A percentile compares a stretch with the other conserved stretches of the same genome.
Evolutionary conservation across 2,797 vertebrate genomes (phyloP).

Genomic region (Garrulus glandarius): DNA sequence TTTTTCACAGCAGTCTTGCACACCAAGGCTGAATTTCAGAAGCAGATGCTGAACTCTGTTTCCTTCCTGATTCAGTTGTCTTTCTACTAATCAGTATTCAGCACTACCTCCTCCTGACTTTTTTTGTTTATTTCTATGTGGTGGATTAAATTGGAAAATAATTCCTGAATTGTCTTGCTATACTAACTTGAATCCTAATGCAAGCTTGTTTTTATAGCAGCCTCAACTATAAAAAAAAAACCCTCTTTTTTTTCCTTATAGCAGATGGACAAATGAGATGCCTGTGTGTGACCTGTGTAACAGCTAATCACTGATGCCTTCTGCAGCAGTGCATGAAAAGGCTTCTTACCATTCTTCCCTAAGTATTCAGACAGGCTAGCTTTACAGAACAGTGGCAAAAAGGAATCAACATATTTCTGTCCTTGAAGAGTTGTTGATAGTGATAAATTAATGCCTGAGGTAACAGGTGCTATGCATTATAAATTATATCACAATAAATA

Average conservation of each 20-base stretch:
- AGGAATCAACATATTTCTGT: background rate
- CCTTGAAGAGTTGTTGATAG: background rate
- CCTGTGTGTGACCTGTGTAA: background rate
- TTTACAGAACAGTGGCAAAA: background rate
- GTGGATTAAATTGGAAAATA: background rate
- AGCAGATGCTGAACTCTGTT: background rate
- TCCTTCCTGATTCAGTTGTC: background rate
- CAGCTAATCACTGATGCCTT: background rate
- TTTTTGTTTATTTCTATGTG: background rate
- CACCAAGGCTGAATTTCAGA: background rate
- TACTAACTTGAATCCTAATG: background rate
- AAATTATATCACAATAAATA: background rate
- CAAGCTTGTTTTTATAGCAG: background rate
- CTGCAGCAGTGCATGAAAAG: background rate
- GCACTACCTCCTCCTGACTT: background rate
- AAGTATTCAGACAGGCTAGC: background rate
- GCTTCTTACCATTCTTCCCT: background rate
- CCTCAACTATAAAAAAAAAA: background rate
- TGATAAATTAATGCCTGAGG: conserved; percentile 11
- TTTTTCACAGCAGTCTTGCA: background rate
- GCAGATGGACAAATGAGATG: background rate
- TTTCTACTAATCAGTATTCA: background rate
- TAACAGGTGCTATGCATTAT: background rate
- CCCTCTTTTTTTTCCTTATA: rapidly evolving
- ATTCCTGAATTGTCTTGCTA: background rate